Evolutionary conservation across 2,888 invertebrate genomes (phyloP), one percentile per base, ranked within the genome.

Genomic region (Heliconius aoede): DNA sequence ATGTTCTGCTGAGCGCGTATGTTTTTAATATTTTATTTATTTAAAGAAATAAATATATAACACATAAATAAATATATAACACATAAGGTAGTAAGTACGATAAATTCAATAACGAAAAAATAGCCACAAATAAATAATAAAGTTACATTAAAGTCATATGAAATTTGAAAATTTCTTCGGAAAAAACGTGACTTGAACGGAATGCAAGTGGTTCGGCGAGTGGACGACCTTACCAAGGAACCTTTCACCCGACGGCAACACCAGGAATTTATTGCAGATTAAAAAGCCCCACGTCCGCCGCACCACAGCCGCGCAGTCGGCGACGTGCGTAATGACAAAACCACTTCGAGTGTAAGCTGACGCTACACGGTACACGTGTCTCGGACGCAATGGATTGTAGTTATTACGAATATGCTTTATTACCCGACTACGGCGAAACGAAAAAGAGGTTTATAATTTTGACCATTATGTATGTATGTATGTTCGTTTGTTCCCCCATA

Each of bases 191-290:
- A 73, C 75, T 71, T 71, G 73, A 32, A n/a, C 62, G 73, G 73
- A 76, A 78, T 78, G 78, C 72, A 26, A 21, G 60, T 18, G 65
- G 69, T 60, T 46, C 80, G 60, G 79, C 73, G 75, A 79, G 82
- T 80, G 78, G 81, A 76, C 81, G 87, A 80, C 87, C 87, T 86
- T 81, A 83, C 75, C 82, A 79, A 74, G 71, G 78, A 80, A 82
- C 87, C 87, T 87, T 87, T 87, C 86, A 84, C 86, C 81, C 80
- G 73, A 24, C 40, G 64, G 62, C 51, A 74, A 28, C 51, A 62
- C 65, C 55, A 13, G 68, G 72, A 55, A 72, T 74, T 46, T 32
- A 51, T n/a, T 68, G 61, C 30, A 30, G 67, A 61, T 68, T 32
- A 18, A 64, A 55, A 62, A 58, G 26, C 60, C 60, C 30, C 55